These are phyloP conservation scores for Phainopepla nitens DNA, from an alignment of 2,113 vertebrate genomes.

Conservation along the genomic window DNA sequence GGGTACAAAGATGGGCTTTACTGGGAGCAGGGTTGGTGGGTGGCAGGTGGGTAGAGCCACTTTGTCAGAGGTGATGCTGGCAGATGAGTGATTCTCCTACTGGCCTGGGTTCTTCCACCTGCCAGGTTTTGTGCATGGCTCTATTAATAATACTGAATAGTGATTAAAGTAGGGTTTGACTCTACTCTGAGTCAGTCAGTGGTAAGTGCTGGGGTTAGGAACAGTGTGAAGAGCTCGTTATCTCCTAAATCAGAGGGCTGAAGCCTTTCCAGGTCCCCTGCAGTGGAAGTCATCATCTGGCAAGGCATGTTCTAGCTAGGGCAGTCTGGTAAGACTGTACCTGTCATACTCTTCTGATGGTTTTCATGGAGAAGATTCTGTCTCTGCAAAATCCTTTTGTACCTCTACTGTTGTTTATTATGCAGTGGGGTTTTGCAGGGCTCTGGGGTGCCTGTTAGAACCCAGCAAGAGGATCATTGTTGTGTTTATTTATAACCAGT, in stretches of 20 bases:
- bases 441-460: not conserved
- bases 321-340: not conserved
- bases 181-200: not conserved
- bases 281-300: not conserved
- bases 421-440: not conserved
- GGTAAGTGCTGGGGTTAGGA: not conserved
- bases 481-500: not conserved
- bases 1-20: not conserved
- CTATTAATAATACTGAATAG: not conserved
- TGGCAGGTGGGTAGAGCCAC: not conserved
- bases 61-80: slow-evolving; percentile 2
- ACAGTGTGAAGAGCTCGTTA: not conserved
- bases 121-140: not conserved
- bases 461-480: not conserved
- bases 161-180: not conserved
- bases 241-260: not conserved
- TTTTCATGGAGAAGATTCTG: not conserved
- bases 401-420: not conserved
- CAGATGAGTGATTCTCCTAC: not conserved
- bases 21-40: not conserved
- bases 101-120: not conserved
- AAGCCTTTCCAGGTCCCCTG: not conserved
- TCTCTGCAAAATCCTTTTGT: not conserved
- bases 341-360: not conserved
- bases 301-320: not conserved